Conservation (phyloP, 2,797 vertebrate genomes). For the Huso huso region DNA sequence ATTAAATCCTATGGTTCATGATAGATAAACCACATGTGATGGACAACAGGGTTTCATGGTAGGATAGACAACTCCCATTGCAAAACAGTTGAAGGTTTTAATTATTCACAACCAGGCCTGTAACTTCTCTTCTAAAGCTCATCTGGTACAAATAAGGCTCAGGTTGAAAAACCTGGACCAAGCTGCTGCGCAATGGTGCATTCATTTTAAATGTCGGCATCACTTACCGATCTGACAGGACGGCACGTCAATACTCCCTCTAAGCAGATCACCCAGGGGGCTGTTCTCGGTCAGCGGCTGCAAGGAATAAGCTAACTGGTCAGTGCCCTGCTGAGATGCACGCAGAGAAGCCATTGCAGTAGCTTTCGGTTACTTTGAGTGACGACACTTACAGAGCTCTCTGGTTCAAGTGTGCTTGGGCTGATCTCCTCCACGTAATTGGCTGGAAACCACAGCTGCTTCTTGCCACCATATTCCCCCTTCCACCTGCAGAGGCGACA, state of each 20-base stretch:
- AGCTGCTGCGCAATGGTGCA: no score
- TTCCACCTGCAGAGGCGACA: conserved; percentile 77
- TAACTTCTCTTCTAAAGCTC: no score
- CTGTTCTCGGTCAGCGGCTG: conserved; percentile 94
- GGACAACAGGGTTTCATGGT: no score
- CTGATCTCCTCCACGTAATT: conserved; percentile 97
- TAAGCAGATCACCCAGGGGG: conserved; percentile 87
- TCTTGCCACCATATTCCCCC: conserved; percentile 90
- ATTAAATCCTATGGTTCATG: no score
- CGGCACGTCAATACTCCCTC: conserved; percentile 88
- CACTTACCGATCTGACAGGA: conserved; percentile 91
- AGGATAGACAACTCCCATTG: no score
- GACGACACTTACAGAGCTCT: conserved; percentile 67
- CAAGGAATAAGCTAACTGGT: conserved; percentile 25
- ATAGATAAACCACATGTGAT: no score
- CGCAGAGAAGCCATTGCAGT: not conserved
- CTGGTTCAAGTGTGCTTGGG: conserved; percentile 69
- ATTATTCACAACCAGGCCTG: no score
- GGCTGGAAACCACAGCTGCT: conserved; percentile 96
- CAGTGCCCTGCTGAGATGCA: not conserved
- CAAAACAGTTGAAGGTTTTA: no score
- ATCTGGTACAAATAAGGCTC: no score
- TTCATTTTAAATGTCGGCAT: not conserved
- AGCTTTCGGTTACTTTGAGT: no score
- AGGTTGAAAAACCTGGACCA: no score